Evolutionary conservation across 2,113 vertebrate species (phyloP), one percentile per base, ranked within the genome.

Genomic region (Ploceus nigricollis): DNA sequence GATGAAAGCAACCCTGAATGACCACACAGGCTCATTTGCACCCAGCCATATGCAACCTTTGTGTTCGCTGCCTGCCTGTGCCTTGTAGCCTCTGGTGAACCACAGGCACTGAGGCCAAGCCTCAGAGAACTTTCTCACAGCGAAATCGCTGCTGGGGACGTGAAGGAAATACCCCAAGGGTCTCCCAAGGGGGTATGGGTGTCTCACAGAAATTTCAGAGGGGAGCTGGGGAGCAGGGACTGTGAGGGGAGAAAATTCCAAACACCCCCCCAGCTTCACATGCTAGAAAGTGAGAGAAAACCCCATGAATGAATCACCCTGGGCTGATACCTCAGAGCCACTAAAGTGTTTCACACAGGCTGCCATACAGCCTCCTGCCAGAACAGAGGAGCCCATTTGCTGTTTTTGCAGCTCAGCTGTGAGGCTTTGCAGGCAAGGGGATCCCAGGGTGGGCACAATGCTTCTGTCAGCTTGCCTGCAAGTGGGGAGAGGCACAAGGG

Each of bases 101-200:
- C 69, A 65, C 76, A 81, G 17, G 28, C 89, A 33, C 39, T 0
- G 3, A 71, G 60, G 63, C 10, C 28, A 71, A 71, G 53, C n/a
- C 13, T 20, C 47, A 54, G 27, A 91, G 40, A 82, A 92, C 72
- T 91, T 94, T 96, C 88, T 94, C 90, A 94, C 25, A 2, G 37
- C 92, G 71, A 93, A 91, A 73, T 10, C 0, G 13, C n/a, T 63
- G 42, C 27, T 65, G 76, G 6, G 65, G 73, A 93, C 44, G 60
- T 0, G 7, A 76, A 56, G 90, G 89, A 90, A 96, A 96, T 78
- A 91, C 87, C 95, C 91, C 40, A 73, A 66, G 63, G 81, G 77
- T 71, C 66, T 91, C 96, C 89, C 72, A 42, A 16, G 64, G 25
- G 71, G 60, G 24, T 44, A 24, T 9, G 25, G 22, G 61, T 84